Conservation (phyloP, 2,113 vertebrate species). For the Cephalophus harveyi region DNA sequence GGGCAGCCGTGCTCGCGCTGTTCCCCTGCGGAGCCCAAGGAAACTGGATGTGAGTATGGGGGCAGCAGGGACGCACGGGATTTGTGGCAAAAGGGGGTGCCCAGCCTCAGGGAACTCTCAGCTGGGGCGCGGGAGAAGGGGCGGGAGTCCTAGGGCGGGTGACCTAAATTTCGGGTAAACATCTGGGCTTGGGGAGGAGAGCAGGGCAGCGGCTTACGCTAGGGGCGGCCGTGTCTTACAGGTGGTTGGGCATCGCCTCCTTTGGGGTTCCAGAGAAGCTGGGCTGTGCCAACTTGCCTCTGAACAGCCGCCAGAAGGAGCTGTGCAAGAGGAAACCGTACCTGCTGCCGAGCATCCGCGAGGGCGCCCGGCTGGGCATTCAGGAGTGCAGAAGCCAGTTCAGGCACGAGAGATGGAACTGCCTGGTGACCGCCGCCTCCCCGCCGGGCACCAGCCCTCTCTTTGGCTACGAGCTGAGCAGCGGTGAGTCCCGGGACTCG, state of each 20-base stretch:
- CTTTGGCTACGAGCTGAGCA: conserved; percentile 88
- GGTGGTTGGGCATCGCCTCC: conserved; percentile 91
- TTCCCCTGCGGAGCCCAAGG: conserved; percentile 82
- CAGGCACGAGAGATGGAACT: conserved; percentile 95
- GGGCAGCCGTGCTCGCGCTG: conserved; percentile 80
- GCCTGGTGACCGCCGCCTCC: conserved; percentile 77
- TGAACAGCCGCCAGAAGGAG: conserved; percentile 88
- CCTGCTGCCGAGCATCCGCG: conserved; percentile 89
- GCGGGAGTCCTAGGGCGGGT: neutral
- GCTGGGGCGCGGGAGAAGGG: neutral
- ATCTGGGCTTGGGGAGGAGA: neutral
- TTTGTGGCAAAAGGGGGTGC: neutral
- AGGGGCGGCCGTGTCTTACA: conserved; percentile 72
- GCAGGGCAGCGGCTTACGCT: neutral
- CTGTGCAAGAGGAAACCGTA: conserved; percentile 89
- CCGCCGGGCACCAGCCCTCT: conserved; percentile 65
- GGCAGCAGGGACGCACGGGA: neutral
- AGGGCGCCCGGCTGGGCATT: conserved; percentile 90
- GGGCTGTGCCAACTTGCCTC: conserved; percentile 83
- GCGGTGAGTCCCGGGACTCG: conserved; percentile 84
- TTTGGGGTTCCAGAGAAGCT: conserved; percentile 84
- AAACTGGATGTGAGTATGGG: conserved; percentile 92
- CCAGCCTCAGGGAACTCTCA: neutral
- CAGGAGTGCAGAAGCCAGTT: conserved; percentile 93
- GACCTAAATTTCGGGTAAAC: neutral